These are phyloP conservation scores for Sminthurides bifidus DNA, from an alignment of 1,140 invertebrate genomes.

Conservation along the genomic window DNA sequence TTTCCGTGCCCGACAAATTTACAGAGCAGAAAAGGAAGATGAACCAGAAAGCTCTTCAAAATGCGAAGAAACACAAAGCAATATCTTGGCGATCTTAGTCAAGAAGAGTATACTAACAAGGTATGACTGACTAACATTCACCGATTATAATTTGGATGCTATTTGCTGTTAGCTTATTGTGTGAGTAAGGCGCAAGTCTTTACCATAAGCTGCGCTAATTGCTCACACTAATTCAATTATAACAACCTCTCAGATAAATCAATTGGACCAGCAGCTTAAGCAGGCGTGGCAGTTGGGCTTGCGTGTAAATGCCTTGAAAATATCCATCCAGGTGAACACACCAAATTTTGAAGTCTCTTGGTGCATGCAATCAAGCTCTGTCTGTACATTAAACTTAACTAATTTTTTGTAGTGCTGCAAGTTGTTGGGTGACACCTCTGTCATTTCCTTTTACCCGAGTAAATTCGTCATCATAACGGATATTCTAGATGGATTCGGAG, in stretches of 20 bases:
- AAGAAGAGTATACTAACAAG: conserved; percentile 65
- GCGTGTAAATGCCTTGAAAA: conserved; percentile 89
- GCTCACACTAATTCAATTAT: too few species aligned
- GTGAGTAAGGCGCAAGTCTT: too few species aligned
- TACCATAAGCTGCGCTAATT: too few species aligned
- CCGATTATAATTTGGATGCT: neutral
- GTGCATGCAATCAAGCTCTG: too few species aligned
- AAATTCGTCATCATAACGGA: conserved; percentile 95
- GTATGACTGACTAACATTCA: conserved; percentile 7
- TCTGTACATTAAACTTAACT: conserved; percentile 2
- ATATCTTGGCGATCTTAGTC: conserved; percentile 70
- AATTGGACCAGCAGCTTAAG: conserved; percentile 77
- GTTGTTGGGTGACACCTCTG: conserved; percentile 72
- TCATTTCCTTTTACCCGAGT: conserved; percentile 90
- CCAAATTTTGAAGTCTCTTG: too few species aligned
- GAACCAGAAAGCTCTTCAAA: neutral
- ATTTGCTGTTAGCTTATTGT: too few species aligned
- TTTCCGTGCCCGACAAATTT: neutral
- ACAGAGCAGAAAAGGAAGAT: neutral
- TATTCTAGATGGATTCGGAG: conserved; percentile 88
- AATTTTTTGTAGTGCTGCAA: conserved; percentile 66
- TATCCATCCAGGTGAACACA: conserved; percentile 64
- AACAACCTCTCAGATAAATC: conserved; percentile 81
- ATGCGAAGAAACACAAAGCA: conserved; percentile 45
- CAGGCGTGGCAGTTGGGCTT: conserved; percentile 85